These are phyloP conservation scores for Heliopora coerulea DNA, from an alignment of 92 coral and sea anemone genomes.

Conservation along the genomic window DNA sequence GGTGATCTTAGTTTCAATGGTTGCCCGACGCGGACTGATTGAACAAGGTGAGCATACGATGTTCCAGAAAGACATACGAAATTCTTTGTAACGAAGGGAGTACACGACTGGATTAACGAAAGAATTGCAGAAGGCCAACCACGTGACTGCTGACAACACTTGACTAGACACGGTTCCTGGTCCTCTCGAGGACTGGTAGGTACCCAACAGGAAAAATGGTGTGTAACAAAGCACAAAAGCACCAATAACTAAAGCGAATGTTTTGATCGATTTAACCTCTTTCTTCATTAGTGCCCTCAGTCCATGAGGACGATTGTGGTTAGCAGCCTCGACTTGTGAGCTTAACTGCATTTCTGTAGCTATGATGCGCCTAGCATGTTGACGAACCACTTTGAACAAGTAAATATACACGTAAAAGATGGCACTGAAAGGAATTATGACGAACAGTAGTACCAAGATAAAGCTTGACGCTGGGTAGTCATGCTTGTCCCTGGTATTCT, in stretches of 20 bases:
- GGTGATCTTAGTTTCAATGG: not conserved
- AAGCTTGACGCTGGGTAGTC: conserved; percentile 34
- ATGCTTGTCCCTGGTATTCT: conserved; percentile 8
- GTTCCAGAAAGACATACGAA: conserved; percentile 69
- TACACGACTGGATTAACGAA: conserved; percentile 85
- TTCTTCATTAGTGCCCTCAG: conserved; percentile 40
- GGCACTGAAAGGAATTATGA: conserved; percentile 61
- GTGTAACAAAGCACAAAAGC: conserved; percentile 74
- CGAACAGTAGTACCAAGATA: conserved; percentile 57
- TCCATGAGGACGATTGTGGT: too few species aligned
- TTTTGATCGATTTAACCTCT: conserved; percentile 75
- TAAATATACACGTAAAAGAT: conserved; percentile 62
- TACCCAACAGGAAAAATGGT: conserved; percentile 74
- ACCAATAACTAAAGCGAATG: conserved; percentile 76
- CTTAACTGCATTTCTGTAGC: too few species aligned
- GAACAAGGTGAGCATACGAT: conserved; percentile 40
- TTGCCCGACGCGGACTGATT: not conserved
- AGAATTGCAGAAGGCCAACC: conserved; percentile 87
- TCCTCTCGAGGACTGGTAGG: conserved; percentile 69
- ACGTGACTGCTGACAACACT: conserved; percentile 58
- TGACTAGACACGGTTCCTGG: conserved; percentile 46
- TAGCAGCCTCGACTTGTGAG: too few species aligned
- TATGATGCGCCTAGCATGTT: conserved; percentile 58
- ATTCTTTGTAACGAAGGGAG: conserved; percentile 65
- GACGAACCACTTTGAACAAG: conserved; percentile 69